Conservation (phyloP, 2,113 vertebrate genomes). For the Gnathonemus echidnorhynchus region DNA sequence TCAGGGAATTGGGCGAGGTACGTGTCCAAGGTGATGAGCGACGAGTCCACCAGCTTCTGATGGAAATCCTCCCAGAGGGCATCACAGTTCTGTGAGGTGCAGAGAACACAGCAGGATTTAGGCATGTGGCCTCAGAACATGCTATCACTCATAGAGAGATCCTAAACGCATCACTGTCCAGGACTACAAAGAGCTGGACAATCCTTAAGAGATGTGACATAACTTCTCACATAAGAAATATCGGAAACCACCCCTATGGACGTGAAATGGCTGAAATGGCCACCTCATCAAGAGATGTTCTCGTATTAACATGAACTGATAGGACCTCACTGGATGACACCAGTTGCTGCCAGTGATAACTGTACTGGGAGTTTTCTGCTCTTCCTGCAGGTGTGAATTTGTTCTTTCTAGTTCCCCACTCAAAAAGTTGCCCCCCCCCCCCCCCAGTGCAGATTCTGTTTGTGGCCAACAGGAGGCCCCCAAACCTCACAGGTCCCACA, state of each 20-base stretch:
- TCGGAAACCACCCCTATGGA: background rate
- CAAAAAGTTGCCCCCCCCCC: background rate
- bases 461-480: background rate
- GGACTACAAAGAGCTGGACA: background rate
- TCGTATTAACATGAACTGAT: background rate
- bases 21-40: conserved; percentile 80
- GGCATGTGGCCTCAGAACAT: background rate
- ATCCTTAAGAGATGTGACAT: background rate
- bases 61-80: conserved; percentile 96
- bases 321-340: background rate
- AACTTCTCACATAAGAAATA: background rate
- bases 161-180: background rate
- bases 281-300: background rate
- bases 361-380: background rate
- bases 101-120: background rate
- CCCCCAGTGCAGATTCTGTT: background rate
- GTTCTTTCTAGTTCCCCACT: background rate
- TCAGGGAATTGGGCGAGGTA: conserved; percentile 94
- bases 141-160: background rate
- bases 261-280: background rate
- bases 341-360: background rate
- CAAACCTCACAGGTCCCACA: background rate
- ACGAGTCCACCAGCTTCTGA: conserved; percentile 90
- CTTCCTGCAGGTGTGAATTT: background rate
- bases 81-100: conserved; percentile 79